Conservation (phyloP, 2,888 invertebrate species). For the Caenorhabditis wallacei region DNA sequence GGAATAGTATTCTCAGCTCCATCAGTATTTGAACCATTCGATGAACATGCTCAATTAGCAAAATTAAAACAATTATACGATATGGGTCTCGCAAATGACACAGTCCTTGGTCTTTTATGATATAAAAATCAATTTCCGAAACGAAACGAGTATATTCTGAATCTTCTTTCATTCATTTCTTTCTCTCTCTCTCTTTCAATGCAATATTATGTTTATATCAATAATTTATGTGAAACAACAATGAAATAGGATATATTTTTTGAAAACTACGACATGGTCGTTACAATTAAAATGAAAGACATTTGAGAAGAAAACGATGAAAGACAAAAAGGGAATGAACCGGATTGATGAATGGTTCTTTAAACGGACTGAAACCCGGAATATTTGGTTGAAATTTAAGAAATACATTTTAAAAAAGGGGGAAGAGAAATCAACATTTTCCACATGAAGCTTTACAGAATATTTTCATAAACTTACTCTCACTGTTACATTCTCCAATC, state of each 20-base stretch:
- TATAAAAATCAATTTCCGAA: no score
- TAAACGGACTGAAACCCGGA: slow-evolving; percentile 54
- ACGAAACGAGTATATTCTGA: slow-evolving; percentile 40
- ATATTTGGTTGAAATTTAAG: slow-evolving; percentile 18
- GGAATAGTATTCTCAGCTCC: slow-evolving; percentile 84
- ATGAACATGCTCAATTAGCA: slow-evolving; percentile 76
- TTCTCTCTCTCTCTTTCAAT: slow-evolving; percentile 30
- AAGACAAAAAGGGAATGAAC: slow-evolving; percentile 36
- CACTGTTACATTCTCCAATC: slow-evolving; percentile 83
- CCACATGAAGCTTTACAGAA: slow-evolving; percentile 77
- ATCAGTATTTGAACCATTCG: slow-evolving; percentile 84
- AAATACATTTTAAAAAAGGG: no score
- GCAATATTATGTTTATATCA: slow-evolving; percentile 5
- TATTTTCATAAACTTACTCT: slow-evolving; percentile 83
- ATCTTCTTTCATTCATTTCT: slow-evolving; percentile 12
- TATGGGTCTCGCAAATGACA: slow-evolving; percentile 67
- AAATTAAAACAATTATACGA: slow-evolving; percentile 69
- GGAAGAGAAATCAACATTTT: slow-evolving; percentile 51
- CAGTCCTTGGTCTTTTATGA: slow-evolving; percentile 51
- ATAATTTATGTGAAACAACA: slow-evolving; percentile 56
- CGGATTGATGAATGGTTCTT: slow-evolving; percentile 42
- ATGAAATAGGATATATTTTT: slow-evolving; percentile 50
- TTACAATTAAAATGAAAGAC: slow-evolving; percentile 60
- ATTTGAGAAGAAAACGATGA: slow-evolving; percentile 34
- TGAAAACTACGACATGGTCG: slow-evolving; percentile 63